These are phyloP conservation scores for Danaus plexippus DNA, from an alignment of 1,140 invertebrate genomes.

Conservation along the genomic window DNA sequence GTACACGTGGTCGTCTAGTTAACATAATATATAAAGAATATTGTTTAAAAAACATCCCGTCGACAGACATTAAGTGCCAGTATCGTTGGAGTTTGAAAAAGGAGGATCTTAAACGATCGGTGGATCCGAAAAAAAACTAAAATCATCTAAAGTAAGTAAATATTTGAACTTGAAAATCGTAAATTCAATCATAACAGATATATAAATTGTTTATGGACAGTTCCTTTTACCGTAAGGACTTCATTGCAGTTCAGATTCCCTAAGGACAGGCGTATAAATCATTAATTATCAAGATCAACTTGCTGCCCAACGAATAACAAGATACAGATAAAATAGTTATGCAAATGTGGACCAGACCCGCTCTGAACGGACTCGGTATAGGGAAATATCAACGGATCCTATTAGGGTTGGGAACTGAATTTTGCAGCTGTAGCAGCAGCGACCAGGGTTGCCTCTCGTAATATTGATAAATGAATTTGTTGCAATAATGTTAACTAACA, in stretches of 20 bases:
- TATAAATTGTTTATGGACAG: background rate
- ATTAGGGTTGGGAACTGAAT: constrained; percentile 34
- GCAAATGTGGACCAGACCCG: constrained; percentile 39
- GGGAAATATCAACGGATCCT: constrained; percentile 31
- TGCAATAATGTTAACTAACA: too few relatives aligned
- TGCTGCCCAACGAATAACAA: constrained; percentile 36
- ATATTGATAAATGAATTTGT: too few relatives aligned
- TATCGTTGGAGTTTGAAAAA: constrained; percentile 20
- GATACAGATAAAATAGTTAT: constrained; percentile 53
- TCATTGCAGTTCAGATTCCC: constrained; percentile 20
- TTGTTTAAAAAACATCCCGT: constrained; percentile 51
- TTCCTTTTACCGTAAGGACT: constrained; percentile 22
- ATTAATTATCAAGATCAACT: constrained; percentile 47
- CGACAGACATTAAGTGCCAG: constrained; percentile 57
- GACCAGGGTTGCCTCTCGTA: constrained; percentile 18
- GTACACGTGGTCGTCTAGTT: constrained; percentile 53
- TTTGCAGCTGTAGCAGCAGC: constrained; percentile 18
- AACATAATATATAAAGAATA: constrained; percentile 56
- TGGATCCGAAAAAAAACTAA: too few relatives aligned
- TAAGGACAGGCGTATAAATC: constrained; percentile 32
- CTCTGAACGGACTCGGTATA: constrained; percentile 26
- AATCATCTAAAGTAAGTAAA: too few relatives aligned
- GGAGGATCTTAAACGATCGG: constrained; percentile 14
- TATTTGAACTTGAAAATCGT: too few relatives aligned
- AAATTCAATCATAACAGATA: too few relatives aligned